Percentiles rank a stretch among this genome's conserved stretches.
phyloP scores from a whole-genome alignment of 2,113 vertebrate species.

The Eleginops maclovinus region DNA sequence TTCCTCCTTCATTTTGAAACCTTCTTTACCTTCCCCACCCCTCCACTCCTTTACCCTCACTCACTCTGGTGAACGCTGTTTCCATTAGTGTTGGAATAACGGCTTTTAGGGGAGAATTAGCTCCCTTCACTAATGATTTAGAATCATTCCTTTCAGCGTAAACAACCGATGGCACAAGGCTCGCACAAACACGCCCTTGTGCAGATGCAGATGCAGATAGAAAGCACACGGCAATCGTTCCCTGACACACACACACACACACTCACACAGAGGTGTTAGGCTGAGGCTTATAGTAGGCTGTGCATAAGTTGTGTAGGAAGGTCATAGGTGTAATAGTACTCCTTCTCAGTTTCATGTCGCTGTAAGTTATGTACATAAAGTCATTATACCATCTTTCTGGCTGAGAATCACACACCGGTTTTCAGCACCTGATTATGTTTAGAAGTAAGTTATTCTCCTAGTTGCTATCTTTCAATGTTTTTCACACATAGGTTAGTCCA shows the following conservation, averaged over 20 bases:
- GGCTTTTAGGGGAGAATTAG: constrained; percentile 55
- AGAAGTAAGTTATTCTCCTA: not conserved
- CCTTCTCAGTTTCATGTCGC: not conserved
- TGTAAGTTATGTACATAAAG: not conserved
- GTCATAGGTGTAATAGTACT: not conserved
- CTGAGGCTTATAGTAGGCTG: not conserved
- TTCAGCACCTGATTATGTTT: not conserved
- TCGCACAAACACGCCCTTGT: constrained; percentile 11
- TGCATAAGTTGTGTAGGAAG: not conserved
- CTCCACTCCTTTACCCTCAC: not conserved
- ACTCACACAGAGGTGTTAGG: constrained; percentile 2
- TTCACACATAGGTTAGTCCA: not conserved
- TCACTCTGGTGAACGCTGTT: constrained; percentile 14
- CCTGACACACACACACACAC: not conserved
- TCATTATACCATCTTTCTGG: not conserved
- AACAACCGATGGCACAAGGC: constrained; percentile 27
- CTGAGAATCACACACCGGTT: not conserved
- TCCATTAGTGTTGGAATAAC: constrained; percentile 46
- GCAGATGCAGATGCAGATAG: constrained; percentile 32
- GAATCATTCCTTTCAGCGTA: constrained; percentile 5
- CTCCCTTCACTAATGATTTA: constrained; percentile 53
- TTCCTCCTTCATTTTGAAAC: constrained; percentile 15
- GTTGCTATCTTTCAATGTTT: not conserved
- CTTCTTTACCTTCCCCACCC: not conserved
- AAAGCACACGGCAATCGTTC: constrained; percentile 32